Percentiles rank a stretch among this genome's conserved stretches.
phyloP scores from a whole-genome alignment of 2,113 vertebrate species.

The Passerina amoena region DNA sequence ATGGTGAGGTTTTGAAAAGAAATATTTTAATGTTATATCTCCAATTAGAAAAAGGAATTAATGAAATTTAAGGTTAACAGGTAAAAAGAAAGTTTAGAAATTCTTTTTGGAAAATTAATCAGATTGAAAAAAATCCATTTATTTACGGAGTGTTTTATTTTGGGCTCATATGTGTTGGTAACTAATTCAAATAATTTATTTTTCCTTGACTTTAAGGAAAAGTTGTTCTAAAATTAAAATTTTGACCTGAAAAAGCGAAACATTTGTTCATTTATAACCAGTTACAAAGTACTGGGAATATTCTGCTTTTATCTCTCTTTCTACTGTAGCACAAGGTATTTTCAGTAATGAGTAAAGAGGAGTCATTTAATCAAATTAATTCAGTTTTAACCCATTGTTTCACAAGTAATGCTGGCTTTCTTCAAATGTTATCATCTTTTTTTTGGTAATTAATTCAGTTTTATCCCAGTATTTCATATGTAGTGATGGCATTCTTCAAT shows the following conservation, averaged over 20 bases:
- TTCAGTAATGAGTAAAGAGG: not conserved
- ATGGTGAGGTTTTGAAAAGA: not conserved
- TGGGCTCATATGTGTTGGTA: not conserved
- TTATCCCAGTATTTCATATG: not conserved
- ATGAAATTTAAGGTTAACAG: not conserved
- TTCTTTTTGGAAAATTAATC: accelerated
- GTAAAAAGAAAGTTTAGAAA: no score
- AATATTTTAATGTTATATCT: not conserved
- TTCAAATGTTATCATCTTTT: not conserved
- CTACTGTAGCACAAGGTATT: not conserved
- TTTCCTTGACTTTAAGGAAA: not conserved
- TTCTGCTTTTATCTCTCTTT: not conserved
- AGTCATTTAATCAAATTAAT: not conserved
- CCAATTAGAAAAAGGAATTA: not conserved
- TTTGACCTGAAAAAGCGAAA: not conserved
- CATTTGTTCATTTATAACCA: not conserved
- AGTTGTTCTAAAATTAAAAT: not conserved
- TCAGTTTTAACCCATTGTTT: not conserved
- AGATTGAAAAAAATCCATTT: accelerated
- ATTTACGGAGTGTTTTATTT: not conserved
- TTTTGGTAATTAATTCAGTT: not conserved
- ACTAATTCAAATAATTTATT: not conserved
- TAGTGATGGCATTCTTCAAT: not conserved
- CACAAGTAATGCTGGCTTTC: not conserved
- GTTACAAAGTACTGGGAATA: not conserved